A percentile compares a stretch with the other conserved stretches of the same genome.
Evolutionary conservation across 35 echinoderm and acorn worm species (phyloP).

Genomic region (Holothuria glaberrima): DNA sequence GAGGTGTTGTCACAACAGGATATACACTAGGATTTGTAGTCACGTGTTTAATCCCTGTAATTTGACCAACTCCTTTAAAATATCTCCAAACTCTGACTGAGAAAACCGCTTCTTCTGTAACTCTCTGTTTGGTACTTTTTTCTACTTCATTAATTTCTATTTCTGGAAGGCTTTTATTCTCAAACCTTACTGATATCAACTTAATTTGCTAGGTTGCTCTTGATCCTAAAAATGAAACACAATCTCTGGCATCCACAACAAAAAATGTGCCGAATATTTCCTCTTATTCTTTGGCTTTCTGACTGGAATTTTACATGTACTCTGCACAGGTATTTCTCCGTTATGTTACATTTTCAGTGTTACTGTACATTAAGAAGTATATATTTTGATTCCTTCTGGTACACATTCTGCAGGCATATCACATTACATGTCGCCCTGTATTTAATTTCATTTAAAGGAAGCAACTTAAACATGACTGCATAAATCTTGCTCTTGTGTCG

Average conservation of each 20-base stretch:
- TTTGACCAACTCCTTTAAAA: constrained; percentile 31
- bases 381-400: not conserved
- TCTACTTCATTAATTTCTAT: too few species aligned
- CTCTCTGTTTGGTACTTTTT: too few species aligned
- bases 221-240: constrained; percentile 26
- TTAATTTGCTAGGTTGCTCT: constrained; percentile 49
- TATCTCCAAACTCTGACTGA: too few species aligned
- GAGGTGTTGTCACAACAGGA: constrained; percentile 50
- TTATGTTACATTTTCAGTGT: constrained; percentile 43
- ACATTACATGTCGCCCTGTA: constrained; percentile 62
- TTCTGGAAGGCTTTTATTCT: constrained; percentile 30
- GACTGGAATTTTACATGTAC: constrained; percentile 48
- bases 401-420: constrained; percentile 29
- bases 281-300: constrained; percentile 61
- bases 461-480: constrained; percentile 20
- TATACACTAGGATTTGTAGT: not conserved
- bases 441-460: constrained; percentile 26
- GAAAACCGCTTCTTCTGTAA: too few species aligned
- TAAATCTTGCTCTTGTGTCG: not conserved
- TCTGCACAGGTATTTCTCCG: constrained; percentile 3
- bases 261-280: constrained; percentile 35
- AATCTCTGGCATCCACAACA: not conserved
- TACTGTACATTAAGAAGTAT: not conserved
- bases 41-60: constrained; percentile 24
- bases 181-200: constrained; percentile 35